Evolutionary conservation across 1,140 invertebrate genomes (phyloP).

Genomic region (Monochamus saltuarius): DNA sequence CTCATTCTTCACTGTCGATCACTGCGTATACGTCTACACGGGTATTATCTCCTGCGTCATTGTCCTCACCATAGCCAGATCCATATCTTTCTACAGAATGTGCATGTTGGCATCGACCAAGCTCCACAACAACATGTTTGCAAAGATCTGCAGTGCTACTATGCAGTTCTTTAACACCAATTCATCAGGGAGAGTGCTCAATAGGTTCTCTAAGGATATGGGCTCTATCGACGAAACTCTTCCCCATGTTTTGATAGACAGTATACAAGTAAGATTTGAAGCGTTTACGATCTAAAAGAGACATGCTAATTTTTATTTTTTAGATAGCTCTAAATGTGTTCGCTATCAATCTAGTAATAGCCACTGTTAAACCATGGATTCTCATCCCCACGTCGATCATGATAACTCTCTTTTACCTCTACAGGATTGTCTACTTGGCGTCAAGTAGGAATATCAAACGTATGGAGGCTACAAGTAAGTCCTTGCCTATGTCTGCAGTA

Average conservation of each 20-base stretch:
- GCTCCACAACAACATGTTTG: slow-evolving; percentile 84
- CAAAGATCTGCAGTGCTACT: slow-evolving; percentile 72
- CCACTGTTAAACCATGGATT: slow-evolving; percentile 62
- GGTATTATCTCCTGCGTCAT: slow-evolving; percentile 55
- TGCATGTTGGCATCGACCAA: slow-evolving; percentile 64
- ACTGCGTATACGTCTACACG: slow-evolving; percentile 52
- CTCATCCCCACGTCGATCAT: slow-evolving; percentile 61
- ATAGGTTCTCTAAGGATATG: slow-evolving; percentile 75
- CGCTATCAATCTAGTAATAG: slow-evolving; percentile 54
- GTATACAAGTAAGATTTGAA: slow-evolving; percentile 67
- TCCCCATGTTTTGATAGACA: slow-evolving; percentile 74
- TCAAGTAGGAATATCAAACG: slow-evolving; percentile 85
- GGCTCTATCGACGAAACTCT: slow-evolving; percentile 82
- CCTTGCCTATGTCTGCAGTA: slow-evolving; percentile 11
- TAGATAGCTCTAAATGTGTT: slow-evolving; percentile 37
- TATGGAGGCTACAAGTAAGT: slow-evolving; percentile 85
- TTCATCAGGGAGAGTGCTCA: slow-evolving; percentile 74
- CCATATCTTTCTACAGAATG: slow-evolving; percentile 70
- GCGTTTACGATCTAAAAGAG: neutral
- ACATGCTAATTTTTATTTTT: slow-evolving; percentile 61
- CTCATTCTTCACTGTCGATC: slow-evolving; percentile 37
- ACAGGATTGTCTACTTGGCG: slow-evolving; percentile 76
- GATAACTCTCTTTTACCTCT: slow-evolving; percentile 60
- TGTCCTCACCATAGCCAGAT: slow-evolving; percentile 61
- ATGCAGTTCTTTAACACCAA: slow-evolving; percentile 91